Percentiles rank a stretch among this genome's conserved stretches.
phyloP scores from a whole-genome alignment of 1,140 invertebrate genomes.

The Drosophila orena region DNA sequence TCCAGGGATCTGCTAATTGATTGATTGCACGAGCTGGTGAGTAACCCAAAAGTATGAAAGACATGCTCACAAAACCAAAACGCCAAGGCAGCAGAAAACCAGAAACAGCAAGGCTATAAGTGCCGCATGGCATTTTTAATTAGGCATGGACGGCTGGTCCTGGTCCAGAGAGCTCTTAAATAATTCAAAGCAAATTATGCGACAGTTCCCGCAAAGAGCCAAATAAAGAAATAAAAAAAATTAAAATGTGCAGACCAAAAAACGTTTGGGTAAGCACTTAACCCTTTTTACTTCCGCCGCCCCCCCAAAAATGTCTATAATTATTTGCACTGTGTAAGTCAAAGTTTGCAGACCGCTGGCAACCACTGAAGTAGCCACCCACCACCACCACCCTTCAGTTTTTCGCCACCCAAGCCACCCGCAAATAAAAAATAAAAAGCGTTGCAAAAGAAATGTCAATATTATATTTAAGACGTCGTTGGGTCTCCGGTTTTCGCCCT shows the following conservation, averaged over 20 bases:
- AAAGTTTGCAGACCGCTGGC: conserved; percentile 60
- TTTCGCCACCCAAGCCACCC: neutral
- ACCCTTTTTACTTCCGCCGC: conserved; percentile 71
- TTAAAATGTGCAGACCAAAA: conserved; percentile 56
- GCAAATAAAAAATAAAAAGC: conserved; percentile 43
- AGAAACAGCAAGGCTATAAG: conserved; percentile 32
- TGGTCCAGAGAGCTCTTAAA: conserved; percentile 57
- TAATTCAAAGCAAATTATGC: conserved; percentile 83
- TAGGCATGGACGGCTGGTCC: conserved; percentile 61
- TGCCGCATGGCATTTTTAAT: conserved; percentile 70
- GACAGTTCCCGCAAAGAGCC: conserved; percentile 72
- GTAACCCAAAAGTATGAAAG: conserved; percentile 45
- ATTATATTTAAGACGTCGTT: conserved; percentile 79
- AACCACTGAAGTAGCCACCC: conserved; percentile 23
- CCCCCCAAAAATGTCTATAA: conserved; percentile 70
- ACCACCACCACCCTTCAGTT: neutral
- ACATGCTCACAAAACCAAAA: neutral
- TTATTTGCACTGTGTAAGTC: conserved; percentile 80
- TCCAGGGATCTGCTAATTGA: conserved; percentile 69
- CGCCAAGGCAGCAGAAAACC: conserved; percentile 2
- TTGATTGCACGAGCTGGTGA: conserved; percentile 72
- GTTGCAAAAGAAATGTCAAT: conserved; percentile 78
- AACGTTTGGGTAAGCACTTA: conserved; percentile 74
- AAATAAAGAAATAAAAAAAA: conserved; percentile 1
- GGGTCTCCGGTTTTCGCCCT: conserved; percentile 38